Base-by-base conservation (phyloP, 2,888 invertebrate genomes). In the Ichneumoninae sp. region DNA sequence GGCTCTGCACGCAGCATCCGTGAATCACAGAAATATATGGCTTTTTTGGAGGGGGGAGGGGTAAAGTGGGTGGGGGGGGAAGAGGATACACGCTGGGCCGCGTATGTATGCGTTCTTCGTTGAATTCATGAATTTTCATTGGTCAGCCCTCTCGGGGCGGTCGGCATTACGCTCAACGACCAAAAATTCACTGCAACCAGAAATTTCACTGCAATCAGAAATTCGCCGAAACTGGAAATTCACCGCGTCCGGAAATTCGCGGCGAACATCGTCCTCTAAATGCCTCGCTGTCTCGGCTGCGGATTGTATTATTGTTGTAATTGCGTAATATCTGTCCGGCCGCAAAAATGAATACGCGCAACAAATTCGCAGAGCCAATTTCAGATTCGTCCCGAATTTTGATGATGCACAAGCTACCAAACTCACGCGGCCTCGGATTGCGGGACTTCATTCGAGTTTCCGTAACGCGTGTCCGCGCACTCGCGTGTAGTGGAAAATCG, bases 81-180 rank as follows among this genome's bases (percentile, higher is more conserved):
- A 33, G 16, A 33, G 30, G 16, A 16, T 33, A 16, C 62, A 13
- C 16, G 13, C 30, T n/a, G 62, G 6, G 62, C 30, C 30, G 16
- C 16, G 33, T 62, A 62, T 72, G 71, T 69, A 68, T 72, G 62
- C 30, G 26, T 75, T 79, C 40, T 52, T 50, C 54, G 22, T 60
- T 60, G 69, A 66, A 69, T 84, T 84, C 81, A 84, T 84, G 84
- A 84, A 84, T 84, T 84, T 84, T 84, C 84, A 84, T 84, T 84
- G 84, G 84, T 66, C 84, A 33, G 65, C 62, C 75, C 74, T 70
- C 74, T 50, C 13, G 82, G 75, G 76, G 81, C 19, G 19, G 78
- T 82, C 78, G 70, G 81, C 81, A 82, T 84, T 84, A 78, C 70
- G 74, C 70, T 78, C 74, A 74, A 81, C 84, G 74, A 74, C 84